phyloP scores from a whole-genome alignment of 2,113 vertebrate genomes.

The Xenus cinereus region DNA sequence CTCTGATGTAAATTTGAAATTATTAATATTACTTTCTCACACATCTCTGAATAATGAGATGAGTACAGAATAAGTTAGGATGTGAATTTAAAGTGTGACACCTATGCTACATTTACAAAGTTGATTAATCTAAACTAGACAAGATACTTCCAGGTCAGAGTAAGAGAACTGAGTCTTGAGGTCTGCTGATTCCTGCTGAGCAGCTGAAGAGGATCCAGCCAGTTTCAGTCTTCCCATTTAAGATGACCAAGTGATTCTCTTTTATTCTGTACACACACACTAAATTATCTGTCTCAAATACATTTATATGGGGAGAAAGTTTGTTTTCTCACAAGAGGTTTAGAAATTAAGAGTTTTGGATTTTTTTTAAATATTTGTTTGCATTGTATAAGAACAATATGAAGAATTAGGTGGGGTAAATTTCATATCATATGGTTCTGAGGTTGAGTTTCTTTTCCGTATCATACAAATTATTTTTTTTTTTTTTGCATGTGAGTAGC shows the following conservation, averaged over 20 bases:
- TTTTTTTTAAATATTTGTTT: neutral
- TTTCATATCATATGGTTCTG: neutral
- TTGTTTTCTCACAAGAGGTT: neutral
- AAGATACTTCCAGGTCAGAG: neutral
- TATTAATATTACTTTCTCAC: neutral
- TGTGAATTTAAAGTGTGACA: neutral
- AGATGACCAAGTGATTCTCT: neutral
- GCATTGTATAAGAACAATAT: neutral
- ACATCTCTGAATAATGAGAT: neutral
- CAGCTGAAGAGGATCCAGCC: neutral
- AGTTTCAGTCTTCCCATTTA: rapidly evolving
- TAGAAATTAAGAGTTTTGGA: neutral
- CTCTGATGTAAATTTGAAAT: neutral
- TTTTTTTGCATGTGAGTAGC: neutral
- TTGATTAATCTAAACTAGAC: neutral
- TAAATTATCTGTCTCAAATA: neutral
- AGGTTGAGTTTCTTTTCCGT: neutral
- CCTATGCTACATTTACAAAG: neutral
- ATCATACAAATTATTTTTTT: neutral
- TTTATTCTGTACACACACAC: neutral
- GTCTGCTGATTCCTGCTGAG: neutral
- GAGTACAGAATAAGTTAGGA: neutral
- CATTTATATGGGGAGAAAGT: neutral
- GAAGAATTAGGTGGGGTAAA: neutral
- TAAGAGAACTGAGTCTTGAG: neutral